A percentile compares a stretch with the other conserved stretches of the same genome.
These are phyloP conservation scores for Terrapene triunguis DNA, from an alignment of 2,113 vertebrate genomes.

Conservation along the genomic window DNA sequence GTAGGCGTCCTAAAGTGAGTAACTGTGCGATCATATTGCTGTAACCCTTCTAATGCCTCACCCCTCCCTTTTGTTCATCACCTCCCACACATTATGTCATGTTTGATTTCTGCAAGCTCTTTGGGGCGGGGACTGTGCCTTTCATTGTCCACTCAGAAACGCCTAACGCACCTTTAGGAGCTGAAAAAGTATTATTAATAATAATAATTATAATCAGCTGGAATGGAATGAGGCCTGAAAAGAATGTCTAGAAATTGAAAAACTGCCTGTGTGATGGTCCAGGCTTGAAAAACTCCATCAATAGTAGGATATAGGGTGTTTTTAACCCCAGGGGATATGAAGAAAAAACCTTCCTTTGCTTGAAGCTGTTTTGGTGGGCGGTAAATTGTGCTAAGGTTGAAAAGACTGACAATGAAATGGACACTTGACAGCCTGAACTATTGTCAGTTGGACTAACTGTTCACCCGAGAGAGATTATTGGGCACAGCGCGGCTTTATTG, in stretches of 20 bases:
- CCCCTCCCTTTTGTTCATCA: neutral
- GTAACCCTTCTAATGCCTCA: neutral
- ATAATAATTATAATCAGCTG: neutral
- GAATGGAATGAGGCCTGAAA: neutral
- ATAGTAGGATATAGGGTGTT: neutral
- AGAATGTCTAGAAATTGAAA: neutral
- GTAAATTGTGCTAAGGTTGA: neutral
- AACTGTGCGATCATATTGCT: neutral
- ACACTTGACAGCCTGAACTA: neutral
- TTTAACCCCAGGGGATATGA: neutral
- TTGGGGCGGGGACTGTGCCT: neutral
- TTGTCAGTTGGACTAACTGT: neutral
- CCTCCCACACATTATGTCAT: neutral
- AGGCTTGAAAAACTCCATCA: neutral
- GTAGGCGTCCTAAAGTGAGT: neutral
- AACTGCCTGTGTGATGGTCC: neutral
- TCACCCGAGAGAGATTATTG: neutral
- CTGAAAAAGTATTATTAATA: neutral
- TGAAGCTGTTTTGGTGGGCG: neutral
- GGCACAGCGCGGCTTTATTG: neutral
- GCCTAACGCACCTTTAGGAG: neutral
- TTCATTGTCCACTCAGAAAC: neutral
- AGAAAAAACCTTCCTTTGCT: neutral
- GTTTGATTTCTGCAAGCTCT: neutral
- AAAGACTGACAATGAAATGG: neutral